Evolutionary conservation across 1,140 invertebrate genomes (phyloP), one percentile per base, ranked within the genome.

Genomic region (Drosophila watanabei): DNA sequence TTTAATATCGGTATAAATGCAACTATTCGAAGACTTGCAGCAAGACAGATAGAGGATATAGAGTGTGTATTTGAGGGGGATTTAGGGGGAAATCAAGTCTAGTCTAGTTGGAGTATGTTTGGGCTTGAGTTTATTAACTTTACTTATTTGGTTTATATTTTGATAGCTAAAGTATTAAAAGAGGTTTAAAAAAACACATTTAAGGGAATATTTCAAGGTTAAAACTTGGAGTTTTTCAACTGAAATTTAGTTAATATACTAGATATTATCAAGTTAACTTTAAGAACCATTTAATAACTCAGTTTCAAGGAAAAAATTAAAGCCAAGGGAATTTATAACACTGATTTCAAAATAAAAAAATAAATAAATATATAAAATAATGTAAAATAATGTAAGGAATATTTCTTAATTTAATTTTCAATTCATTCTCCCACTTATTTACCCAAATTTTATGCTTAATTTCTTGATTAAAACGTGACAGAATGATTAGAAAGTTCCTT

Each of bases 1-100:
- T 86, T 80, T 87, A 87, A 87, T 79, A 45, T 71, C 61, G 61
- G 70, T 69, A 68, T 72, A 63, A 82, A 82, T 79, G 80, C 79
- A 35, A 30, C 33, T 28, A 28, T n/a, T 41, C 24, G 30, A 28
- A 75, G 64, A 59, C 73, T 32, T 64, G 24, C 8, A 16, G 5
- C 13, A 4, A 30, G 20, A 16, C 37, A 24, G 24, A 33, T 52
- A n/a, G 52, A 56, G 9, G 9, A 28, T 24, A 24, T 37, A 37
- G 24, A 46, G 10, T 32, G 14, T 13, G 16, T 49, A 49, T 11
- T 30, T 28, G 2, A 28, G 13, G 11, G 3, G 14, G 10, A 37
- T 33, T 14, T 14, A 16, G 33, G 10, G 20, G 20, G 14, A 57
- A 37, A 37, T 57, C n/a, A 14, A 35, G 51, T 35, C 32, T 14